Percentiles rank a stretch among this genome's conserved stretches.
These are phyloP conservation scores for Aphodius granarius DNA, from an alignment of 2,888 invertebrate species.

Conservation along the genomic window DNA sequence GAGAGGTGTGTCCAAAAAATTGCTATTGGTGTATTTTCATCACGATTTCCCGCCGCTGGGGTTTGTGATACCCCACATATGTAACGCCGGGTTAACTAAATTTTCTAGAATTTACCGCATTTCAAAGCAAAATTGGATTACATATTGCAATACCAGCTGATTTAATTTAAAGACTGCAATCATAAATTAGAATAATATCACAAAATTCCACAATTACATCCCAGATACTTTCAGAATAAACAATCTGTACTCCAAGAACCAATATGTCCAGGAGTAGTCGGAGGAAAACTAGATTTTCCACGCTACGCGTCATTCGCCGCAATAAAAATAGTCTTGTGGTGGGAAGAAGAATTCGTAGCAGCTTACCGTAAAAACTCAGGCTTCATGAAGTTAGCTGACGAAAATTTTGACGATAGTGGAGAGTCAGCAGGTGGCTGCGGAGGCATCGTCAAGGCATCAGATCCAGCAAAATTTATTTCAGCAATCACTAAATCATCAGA, in stretches of 20 bases:
- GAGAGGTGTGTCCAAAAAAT: too few species aligned
- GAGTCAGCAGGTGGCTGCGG: conserved; percentile 52
- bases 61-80: too few species aligned
- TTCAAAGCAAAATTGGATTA: too few species aligned
- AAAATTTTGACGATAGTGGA: conserved; percentile 53
- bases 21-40: too few species aligned
- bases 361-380: conserved; percentile 72
- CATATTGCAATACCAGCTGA: too few species aligned
- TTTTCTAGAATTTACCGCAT: too few species aligned
- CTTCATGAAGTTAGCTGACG: conserved; percentile 42
- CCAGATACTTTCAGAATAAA: conserved; percentile 41
- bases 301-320: conserved; percentile 82
- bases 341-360: conserved; percentile 80
- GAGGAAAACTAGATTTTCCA: conserved; percentile 80
- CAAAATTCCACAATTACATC: too few species aligned
- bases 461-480: conserved; percentile 75
- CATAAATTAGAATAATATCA: too few species aligned
- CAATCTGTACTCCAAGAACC: conserved; percentile 71
- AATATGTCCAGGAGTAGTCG: conserved; percentile 77
- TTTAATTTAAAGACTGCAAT: too few species aligned
- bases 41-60: too few species aligned
- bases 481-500: conserved; percentile 73
- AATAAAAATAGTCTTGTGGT: conserved; percentile 82
- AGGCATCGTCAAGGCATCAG: conserved; percentile 72
- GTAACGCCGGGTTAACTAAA: too few species aligned